A percentile compares a stretch with the other conserved stretches of the same genome.
phyloP scores from a whole-genome alignment of 2,113 vertebrate genomes.

The Corythoichthys intestinalis region DNA sequence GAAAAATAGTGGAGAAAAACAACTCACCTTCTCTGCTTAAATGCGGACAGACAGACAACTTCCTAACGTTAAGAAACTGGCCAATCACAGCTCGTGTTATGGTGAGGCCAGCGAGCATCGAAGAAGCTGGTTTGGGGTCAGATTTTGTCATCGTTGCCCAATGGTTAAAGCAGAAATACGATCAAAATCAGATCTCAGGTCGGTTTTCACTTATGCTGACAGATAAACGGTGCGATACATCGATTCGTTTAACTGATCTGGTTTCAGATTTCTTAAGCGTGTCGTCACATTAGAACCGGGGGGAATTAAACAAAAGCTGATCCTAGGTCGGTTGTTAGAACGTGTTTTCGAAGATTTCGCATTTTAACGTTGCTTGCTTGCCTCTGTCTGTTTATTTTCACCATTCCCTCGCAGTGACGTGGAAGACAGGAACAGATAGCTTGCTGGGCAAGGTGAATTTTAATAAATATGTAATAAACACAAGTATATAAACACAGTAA shows the following conservation, averaged over 20 bases:
- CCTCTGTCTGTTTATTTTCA: not conserved
- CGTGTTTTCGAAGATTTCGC: not conserved
- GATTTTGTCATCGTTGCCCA: not conserved
- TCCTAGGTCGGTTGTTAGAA: not conserved
- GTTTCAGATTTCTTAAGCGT: not conserved
- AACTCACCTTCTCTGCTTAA: constrained; percentile 1
- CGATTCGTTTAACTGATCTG: not conserved
- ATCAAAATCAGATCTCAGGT: not conserved
- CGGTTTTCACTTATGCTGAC: not conserved
- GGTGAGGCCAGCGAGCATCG: not conserved
- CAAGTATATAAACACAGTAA: too few species aligned
- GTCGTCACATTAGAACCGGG: not conserved
- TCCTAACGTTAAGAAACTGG: constrained; percentile 13
- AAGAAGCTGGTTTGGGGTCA: constrained; percentile 14
- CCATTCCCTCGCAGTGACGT: too few species aligned
- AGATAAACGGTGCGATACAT: too few species aligned
- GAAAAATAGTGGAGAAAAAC: not conserved
- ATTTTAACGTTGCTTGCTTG: not conserved
- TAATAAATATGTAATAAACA: too few species aligned
- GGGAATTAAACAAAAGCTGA: not conserved
- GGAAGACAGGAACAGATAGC: too few species aligned
- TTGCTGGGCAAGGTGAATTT: too few species aligned
- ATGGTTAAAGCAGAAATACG: accelerated
- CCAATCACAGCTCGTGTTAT: constrained; percentile 39
- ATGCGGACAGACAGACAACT: not conserved